Evolutionary conservation across 2,113 vertebrate genomes (phyloP), one percentile per base, ranked within the genome.

Genomic region (Felis catus): DNA sequence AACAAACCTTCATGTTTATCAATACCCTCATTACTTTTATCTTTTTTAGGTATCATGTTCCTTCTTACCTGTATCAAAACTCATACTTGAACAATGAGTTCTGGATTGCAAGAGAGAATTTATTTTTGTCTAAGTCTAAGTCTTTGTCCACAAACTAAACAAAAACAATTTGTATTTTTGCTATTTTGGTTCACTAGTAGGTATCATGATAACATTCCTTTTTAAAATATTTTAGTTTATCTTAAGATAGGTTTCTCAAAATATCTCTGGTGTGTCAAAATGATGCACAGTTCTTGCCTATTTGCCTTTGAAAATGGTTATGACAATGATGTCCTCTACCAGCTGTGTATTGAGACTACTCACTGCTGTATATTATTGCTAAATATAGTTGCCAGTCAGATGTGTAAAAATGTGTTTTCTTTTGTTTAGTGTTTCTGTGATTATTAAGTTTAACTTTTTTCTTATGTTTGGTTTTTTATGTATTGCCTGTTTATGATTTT

Each of bases 391-490:
- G 81, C 15, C 19, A 87, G 0, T 73, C 36, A 74, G 11, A 68
- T 88, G 4, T 55, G 7, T 89, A 90, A 86, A 86, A 94, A 88
- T 27, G 1, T 82, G 14, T 68, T 89, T 73, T 91, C 3, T 94
- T 65, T 65, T 71, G 14, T 91, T 91, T 80, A 51, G n/a, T 82
- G 31, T 31, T 89, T 87, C 31, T 7, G 29, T 92, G 18, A 66
- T 96, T 91, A 51, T 91, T 92, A 51, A 51, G 51, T 51, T 51
- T 51, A 51, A 51, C 14, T 14, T 31, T 65, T 66, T 66, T 31
- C 33, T 92, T 87, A 33, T 74, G 29, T 82, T 70, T 55, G 8
- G 73, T 95, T 41, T 92, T 91, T 95, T 83, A 76, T 90, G 39
- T 91, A 78, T 94, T 89, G 29, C 19, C 13, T 90, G 3, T 71